A percentile compares a stretch with the other conserved stretches of the same genome.
These are phyloP conservation scores for Sebastes elongatus DNA, from an alignment of 2,797 vertebrate genomes.

Conservation along the genomic window DNA sequence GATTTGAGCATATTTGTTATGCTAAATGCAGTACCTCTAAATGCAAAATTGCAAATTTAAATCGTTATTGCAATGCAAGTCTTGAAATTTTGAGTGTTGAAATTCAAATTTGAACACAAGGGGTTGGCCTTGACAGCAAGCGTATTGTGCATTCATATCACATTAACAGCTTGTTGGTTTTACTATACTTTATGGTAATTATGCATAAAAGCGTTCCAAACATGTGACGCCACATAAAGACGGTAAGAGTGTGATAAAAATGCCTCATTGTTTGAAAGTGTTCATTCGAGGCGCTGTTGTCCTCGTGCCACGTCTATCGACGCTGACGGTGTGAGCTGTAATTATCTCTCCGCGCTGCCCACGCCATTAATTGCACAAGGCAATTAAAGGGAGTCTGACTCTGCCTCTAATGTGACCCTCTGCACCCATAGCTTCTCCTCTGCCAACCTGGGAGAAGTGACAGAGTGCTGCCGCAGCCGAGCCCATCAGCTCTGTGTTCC, in stretches of 20 bases:
- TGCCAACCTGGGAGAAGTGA: constrained; percentile 29
- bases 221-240: not conserved
- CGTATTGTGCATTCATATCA: not conserved
- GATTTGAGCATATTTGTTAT: too few species aligned
- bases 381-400: constrained; percentile 51
- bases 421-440: constrained; percentile 20
- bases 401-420: constrained; percentile 46
- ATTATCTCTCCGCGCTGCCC: constrained; percentile 38
- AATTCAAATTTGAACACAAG: not conserved
- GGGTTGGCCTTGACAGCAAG: not conserved
- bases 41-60: not conserved
- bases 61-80: not conserved
- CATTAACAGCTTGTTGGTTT: not conserved
- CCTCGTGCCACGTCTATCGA: constrained; percentile 15
- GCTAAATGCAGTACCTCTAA: too few species aligned
- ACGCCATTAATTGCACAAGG: constrained; percentile 36
- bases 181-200: not conserved
- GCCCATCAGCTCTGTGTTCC: constrained; percentile 16
- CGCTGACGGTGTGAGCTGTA: constrained; percentile 25
- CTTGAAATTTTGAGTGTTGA: not conserved
- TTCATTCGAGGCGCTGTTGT: constrained; percentile 7
- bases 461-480: constrained; percentile 14
- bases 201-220: not conserved
- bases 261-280: constrained; percentile 13
- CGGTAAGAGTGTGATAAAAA: not conserved